Base-by-base conservation (phyloP, 2,797 vertebrate species). In the Spondyliosoma cantharus region DNA sequence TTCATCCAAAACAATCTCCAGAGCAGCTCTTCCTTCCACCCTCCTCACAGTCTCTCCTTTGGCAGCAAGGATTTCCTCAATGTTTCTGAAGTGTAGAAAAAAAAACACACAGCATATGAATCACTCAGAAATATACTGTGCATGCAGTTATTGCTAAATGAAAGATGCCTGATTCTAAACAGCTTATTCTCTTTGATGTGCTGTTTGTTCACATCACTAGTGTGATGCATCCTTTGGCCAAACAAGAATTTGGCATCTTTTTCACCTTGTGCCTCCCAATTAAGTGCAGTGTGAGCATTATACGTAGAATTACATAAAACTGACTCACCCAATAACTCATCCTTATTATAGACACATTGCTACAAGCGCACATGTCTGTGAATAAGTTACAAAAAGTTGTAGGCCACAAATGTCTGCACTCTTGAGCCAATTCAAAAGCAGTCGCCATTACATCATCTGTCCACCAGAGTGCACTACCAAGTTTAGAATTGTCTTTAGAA, bases 51-150 rank as follows among this genome's bases (percentile, higher is more conserved):
- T 90, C 90, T 99, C 97, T 59, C 97, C 98, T 93, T 93, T 96
- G 78, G 97, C 96, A 14, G 97, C 96, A 29, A 99, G 95, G 89
- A 99, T 99, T 88, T 99, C 97, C 89, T 99, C 98, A 2, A 99
- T 95, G 52, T 99, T 99, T 92, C 98, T 99, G 71, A 22, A 74
- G 48, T 25, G 81, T 0, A 62, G 54, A 78, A 45, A 37, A 11
- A 37, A 2, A 37, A 32, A 29, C 53, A 63, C 5, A 58, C 8
- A 64, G 16, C 1, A 43, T 22, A 58, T 0, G 1, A 67, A 20
- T 50, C 29, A 58, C 13, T 79, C 48, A 53, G 8, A 74, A 57
- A 70, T 66, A 14, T 13, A 25, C 2, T 16, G 25, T n/a, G 7
- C 20, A 54, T 3, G 6, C 20, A 56, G 17, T 19, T 27, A 27